A percentile compares a stretch with the other conserved stretches of the same genome.
phyloP scores from a whole-genome alignment of 2,113 vertebrate genomes.

The Hassar affinis region DNA sequence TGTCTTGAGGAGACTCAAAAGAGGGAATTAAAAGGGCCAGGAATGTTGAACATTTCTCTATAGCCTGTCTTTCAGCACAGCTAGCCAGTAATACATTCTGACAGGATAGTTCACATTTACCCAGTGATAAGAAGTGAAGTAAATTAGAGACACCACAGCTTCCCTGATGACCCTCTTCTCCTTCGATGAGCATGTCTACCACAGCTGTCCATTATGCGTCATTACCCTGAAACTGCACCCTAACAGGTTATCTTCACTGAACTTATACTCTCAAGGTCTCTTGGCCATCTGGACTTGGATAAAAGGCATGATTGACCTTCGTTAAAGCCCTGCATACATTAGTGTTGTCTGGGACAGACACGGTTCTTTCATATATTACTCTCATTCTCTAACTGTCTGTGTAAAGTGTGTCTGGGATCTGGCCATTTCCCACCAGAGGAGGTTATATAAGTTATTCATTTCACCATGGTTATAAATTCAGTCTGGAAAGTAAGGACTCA shows the following conservation, averaged over 20 bases:
- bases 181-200: conserved; percentile 45
- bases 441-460: conserved; percentile 64
- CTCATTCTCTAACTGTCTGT: not conserved
- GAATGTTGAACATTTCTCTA: not conserved
- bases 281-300: conserved; percentile 49
- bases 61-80: not conserved
- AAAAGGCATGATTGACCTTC: conserved; percentile 61
- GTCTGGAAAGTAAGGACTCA: not conserved
- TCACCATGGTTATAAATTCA: conserved; percentile 29
- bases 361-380: no score
- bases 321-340: conserved; percentile 73
- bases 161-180: conserved; percentile 13
- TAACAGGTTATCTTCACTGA: conserved; percentile 13
- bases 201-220: conserved; percentile 9
- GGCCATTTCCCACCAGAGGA: conserved; percentile 53
- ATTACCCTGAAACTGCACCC: conserved; percentile 13
- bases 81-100: conserved; percentile 18
- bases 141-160: conserved; percentile 42
- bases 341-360: conserved; percentile 17
- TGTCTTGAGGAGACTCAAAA: not conserved
- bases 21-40: conserved; percentile 7
- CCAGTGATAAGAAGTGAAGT: conserved; percentile 5
- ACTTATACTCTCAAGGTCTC: conserved; percentile 28
- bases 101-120: conserved; percentile 23
- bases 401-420: conserved; percentile 34